Base-by-base conservation (phyloP, 2,888 invertebrate species). In the Cremastinae sp. region DNA sequence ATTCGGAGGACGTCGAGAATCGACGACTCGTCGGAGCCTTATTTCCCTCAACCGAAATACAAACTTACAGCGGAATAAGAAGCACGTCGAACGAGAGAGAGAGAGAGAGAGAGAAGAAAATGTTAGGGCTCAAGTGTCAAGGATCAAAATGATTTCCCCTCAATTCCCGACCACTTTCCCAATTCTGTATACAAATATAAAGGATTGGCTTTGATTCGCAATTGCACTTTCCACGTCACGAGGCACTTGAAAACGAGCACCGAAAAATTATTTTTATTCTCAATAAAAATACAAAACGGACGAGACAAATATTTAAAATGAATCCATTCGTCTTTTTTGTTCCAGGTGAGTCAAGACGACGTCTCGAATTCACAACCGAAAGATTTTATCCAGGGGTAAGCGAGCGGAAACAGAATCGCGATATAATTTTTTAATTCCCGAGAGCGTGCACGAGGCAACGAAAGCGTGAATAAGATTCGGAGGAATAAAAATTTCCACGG, bases 291-390 rank as follows among this genome's bases (percentile, higher is more conserved):
- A 3, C n/a, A 7, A 1, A 41, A n/a, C 28, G 12, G 16, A 45
- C 12, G 16, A 45, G 9, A 1, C 14, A 0, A 34, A 58, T 54
- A 14, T 34, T 8, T 53, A 36, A 28, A 10, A 45, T 20, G 28
- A 16, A 14, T 18, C 9, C 36, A 36, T 18, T 12, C 64, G 34
- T 41, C 68, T 16, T 58, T 34, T 59, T n/a, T 79, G 81, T 82
- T 83, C 7, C 82, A 82, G 82, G 82, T 83, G 79, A 82, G 80
- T 77, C 45, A 16, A 10, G n/a, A 45, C 2, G 71, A 58, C 14
- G 12, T 12, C 5, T 22, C 12, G 28, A 73, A 14, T 36, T 1
- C 47, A 7, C 10, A 8, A 38, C 16, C 9, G 20, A 22, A 12
- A 56, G 10, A 56, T n/a, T n/a, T n/a, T n/a, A n/a, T n/a, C n/a